These are phyloP conservation scores for Deroplatys truncata DNA, from an alignment of 2,888 invertebrate genomes.

Conservation along the genomic window DNA sequence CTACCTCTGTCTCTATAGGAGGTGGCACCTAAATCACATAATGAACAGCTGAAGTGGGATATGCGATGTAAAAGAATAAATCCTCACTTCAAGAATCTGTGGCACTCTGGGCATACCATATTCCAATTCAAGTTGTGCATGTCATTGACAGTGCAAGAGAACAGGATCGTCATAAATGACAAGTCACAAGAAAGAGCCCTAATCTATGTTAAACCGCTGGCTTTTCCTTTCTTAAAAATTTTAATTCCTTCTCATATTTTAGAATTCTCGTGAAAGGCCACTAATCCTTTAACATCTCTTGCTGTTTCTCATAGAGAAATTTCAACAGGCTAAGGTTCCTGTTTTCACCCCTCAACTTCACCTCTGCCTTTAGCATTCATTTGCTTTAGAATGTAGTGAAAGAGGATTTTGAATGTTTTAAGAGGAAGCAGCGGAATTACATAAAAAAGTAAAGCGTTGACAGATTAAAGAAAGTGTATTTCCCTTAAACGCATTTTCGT, in stretches of 20 bases:
- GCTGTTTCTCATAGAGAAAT: neutral
- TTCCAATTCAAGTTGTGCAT: too few relatives aligned
- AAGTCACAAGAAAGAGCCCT: neutral
- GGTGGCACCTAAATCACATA: too few relatives aligned
- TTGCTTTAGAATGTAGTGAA: neutral
- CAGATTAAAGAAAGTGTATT: neutral
- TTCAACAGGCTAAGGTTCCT: neutral
- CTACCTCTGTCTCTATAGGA: too few relatives aligned
- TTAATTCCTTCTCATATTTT: neutral
- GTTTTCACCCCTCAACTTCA: neutral
- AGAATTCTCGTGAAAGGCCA: neutral
- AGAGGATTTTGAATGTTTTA: neutral
- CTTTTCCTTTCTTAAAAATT: neutral
- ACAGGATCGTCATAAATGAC: neutral
- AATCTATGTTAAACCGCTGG: neutral
- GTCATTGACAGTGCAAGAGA: neutral
- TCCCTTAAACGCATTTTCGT: neutral
- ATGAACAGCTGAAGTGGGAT: too few relatives aligned
- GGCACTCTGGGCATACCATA: too few relatives aligned
- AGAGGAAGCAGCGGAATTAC: neutral
- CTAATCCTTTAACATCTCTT: neutral
- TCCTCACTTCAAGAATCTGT: neutral
- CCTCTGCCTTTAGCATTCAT: neutral
- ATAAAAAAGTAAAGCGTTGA: neutral
- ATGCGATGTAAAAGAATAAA: too few relatives aligned